Evolutionary conservation across 2,888 invertebrate species (phyloP), one percentile per base, ranked within the genome.

Genomic region (Andrena fulva): DNA sequence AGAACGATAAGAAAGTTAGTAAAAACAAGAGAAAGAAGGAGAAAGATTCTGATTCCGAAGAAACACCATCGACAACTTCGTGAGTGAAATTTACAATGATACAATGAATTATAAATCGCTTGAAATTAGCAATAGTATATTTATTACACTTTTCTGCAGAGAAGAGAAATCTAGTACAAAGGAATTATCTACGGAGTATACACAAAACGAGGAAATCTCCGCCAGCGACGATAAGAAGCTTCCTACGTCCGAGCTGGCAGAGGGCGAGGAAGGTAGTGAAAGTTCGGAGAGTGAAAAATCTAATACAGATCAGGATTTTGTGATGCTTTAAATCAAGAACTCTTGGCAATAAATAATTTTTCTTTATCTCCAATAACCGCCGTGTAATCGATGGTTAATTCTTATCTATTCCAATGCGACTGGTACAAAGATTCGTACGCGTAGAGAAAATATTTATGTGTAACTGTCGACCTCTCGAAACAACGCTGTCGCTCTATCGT

Each of bases 241-340:
- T 54, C 72, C 69, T 63, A 78, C 66, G 16, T 85, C 73, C 8
- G 90, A 91, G 56, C 77, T 79, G n/a, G 78, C 82, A 12, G 91
- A 91, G 42, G 88, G 91, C 10, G 92, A 93, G 82, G 94, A 93
- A 66, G 92, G 90, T 29, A 91, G 92, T 50, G 93, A 95, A 76
- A 94, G 95, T 82, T 97, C 97, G 0, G 98, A 97, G 92, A 97
- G 97, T 16, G 98, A 98, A 90, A 96, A 97, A 74, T 97, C 97
- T 16, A 97, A 97, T 86, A 97, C 97, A 0, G 98, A 97, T 88
- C 96, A 97, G 90, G 98, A 98, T 95, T 98, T 98, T 94, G 98
- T 98, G 94, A 97, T 98, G 92, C 96, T 98, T 70, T 97, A 97
- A 90, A 95, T 93, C 84, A 76, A 68, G 35, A 66, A 60, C 50